Evolutionary conservation across 2,797 vertebrate species (phyloP), one percentile per base, ranked within the genome.

Genomic region (Acrocephalus scirpaceus): DNA sequence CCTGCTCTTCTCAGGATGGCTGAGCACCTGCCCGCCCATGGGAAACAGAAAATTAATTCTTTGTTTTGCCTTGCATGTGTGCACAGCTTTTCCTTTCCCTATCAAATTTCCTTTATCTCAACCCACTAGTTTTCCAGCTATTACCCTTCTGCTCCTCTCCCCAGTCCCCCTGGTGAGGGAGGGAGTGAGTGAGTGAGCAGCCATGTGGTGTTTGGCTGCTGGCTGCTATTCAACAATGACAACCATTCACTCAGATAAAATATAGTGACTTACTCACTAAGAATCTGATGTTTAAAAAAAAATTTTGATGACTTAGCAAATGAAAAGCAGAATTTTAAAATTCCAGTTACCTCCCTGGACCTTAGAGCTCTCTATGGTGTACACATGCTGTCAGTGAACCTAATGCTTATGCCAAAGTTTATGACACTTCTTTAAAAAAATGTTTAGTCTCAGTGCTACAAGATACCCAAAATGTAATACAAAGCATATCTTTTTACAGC

Each of bases 171-270:
- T 22, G 53, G 61, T 50, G 17, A 42, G 15, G 21, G 7, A 75
- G 6, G 10, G 32, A 58, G 21, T 4, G 38, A 75, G 6, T 12
- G 32, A 58, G 21, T 4, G 38, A 66, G 21, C 0, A 0, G 36
- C 13, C 9, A 13, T 21, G 13, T 16, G 13, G 36, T 13, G 7
- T 44, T 57, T 44, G 70, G 26, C 36, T 50, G 19, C 44, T 65
- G 27, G 19, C 44, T 79, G 44, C 32, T 13, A 32, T 65, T 57
- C 16, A 44, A 8, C 23, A 0, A 0, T 29, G 32, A 51, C 22
- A 50, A 16, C 20, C 8, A 6, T 66, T 66, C 14, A 45, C 25
- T 73, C 8, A 53, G 25, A 26, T 25, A 66, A 66, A 73, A 53
- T 5, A 25, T 6, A 45, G 5, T 14, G 13, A 73, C 45, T 66